Evolutionary conservation across 2,797 vertebrate species (phyloP).

Genomic region (Psittacula derbiana): DNA sequence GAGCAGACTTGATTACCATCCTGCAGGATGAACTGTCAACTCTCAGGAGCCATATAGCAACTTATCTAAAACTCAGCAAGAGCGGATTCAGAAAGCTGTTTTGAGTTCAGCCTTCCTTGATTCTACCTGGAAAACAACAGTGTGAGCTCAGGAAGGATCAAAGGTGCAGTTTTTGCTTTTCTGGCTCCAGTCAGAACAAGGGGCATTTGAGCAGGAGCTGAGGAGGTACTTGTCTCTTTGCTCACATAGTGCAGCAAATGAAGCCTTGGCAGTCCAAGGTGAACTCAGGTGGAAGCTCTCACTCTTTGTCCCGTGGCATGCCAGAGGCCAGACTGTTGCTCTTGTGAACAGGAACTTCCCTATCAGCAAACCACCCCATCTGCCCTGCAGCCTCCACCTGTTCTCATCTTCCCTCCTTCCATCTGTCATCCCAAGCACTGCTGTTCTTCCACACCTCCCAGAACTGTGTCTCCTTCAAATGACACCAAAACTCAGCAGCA

Average conservation of each 20-base stretch:
- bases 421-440: not conserved
- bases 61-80: not conserved
- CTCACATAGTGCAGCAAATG: not conserved
- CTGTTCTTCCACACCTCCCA: not conserved
- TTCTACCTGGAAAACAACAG: not conserved
- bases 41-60: not conserved
- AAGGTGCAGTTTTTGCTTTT: not conserved
- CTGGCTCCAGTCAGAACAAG: not conserved
- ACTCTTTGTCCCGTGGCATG: accelerated
- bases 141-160: not conserved
- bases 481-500: not conserved
- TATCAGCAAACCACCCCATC: accelerated
- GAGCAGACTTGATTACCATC: not conserved
- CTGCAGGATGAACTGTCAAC: not conserved
- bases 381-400: not conserved
- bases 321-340: not conserved
- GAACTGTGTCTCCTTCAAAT: not conserved
- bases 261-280: not conserved
- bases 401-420: not conserved
- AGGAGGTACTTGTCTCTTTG: not conserved
- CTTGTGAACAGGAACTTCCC: not conserved
- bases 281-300: not conserved
- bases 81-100: not conserved
- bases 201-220: not conserved
- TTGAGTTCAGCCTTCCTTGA: not conserved